Conservation (phyloP, 1,140 invertebrate species). For the Callitettix versicolor region DNA sequence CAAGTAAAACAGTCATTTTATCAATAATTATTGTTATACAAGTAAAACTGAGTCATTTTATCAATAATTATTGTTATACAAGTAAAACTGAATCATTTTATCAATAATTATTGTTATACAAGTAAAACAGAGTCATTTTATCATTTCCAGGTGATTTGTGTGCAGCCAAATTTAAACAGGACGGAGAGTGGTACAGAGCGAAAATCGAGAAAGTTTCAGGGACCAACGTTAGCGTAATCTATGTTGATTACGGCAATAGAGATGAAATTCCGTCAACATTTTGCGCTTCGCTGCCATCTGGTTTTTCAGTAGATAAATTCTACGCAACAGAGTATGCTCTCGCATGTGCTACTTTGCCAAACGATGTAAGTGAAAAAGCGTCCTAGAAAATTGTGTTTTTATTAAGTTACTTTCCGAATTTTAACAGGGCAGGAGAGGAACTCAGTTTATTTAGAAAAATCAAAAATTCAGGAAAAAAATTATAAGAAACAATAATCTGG, state of each 20-base stretch:
- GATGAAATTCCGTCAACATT: constrained; percentile 47
- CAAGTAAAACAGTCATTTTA: no score
- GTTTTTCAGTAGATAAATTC: constrained; percentile 59
- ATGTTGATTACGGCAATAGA: constrained; percentile 94
- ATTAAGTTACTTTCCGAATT: no score
- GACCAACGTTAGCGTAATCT: constrained; percentile 52
- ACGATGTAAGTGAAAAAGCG: constrained; percentile 20
- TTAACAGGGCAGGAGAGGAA: no score
- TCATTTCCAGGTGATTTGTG: constrained; percentile 61
- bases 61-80: no score
- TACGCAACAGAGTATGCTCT: constrained; percentile 80
- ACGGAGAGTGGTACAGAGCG: constrained; percentile 88
- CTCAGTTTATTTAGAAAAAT: no score
- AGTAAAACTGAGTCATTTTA: no score
- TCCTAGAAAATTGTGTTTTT: background rate
- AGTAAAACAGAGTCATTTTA: no score
- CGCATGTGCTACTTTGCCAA: constrained; percentile 69
- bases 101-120: no score
- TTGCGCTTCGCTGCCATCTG: constrained; percentile 67
- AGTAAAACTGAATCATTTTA: no score
- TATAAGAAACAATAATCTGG: no score
- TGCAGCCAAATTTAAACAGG: constrained; percentile 74
- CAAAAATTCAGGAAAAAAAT: no score
- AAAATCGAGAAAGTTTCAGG: constrained; percentile 79
- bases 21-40: no score